A percentile compares a stretch with the other conserved stretches of the same genome.
Conservation (phyloP, 2,113 vertebrate species). For the Nyctereutes procyonoides region DNA sequence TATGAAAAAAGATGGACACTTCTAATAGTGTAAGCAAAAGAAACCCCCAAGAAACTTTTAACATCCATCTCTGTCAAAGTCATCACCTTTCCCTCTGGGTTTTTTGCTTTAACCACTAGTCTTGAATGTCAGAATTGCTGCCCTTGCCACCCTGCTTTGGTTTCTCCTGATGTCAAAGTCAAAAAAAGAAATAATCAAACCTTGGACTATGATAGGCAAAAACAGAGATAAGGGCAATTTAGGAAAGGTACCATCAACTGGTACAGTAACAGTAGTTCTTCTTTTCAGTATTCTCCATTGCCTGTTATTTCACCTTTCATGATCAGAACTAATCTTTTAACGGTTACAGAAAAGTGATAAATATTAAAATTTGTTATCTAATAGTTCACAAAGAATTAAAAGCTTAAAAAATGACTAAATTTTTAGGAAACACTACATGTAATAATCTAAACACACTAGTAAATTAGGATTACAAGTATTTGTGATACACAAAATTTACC, state of each 20-base stretch:
- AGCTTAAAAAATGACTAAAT: slow-evolving; percentile 14
- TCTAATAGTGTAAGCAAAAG: neutral
- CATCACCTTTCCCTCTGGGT: neutral
- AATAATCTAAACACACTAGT: neutral
- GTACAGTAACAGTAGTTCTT: neutral
- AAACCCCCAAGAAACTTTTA: neutral
- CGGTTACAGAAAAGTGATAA: neutral
- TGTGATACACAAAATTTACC: slow-evolving; percentile 23
- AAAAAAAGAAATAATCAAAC: slow-evolving; percentile 55
- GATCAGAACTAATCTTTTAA: slow-evolving; percentile 51
- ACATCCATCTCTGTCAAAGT: neutral
- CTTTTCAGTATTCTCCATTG: neutral
- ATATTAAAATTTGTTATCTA: slow-evolving; percentile 34
- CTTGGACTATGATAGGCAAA: neutral
- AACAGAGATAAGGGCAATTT: neutral
- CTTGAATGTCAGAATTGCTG: slow-evolving; percentile 18
- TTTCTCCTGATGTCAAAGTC: neutral
- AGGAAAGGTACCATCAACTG: neutral
- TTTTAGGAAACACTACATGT: neutral
- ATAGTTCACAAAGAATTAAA: slow-evolving; percentile 40
- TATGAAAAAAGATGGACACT: neutral
- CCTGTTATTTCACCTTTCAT: slow-evolving; percentile 48
- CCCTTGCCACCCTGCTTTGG: neutral
- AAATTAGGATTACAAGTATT: slow-evolving; percentile 34
- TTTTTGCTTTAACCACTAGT: slow-evolving; percentile 34